Evolutionary conservation across 92 coral and sea anemone genomes (phyloP).

Genomic region (Umimayanthus chanpuru): DNA sequence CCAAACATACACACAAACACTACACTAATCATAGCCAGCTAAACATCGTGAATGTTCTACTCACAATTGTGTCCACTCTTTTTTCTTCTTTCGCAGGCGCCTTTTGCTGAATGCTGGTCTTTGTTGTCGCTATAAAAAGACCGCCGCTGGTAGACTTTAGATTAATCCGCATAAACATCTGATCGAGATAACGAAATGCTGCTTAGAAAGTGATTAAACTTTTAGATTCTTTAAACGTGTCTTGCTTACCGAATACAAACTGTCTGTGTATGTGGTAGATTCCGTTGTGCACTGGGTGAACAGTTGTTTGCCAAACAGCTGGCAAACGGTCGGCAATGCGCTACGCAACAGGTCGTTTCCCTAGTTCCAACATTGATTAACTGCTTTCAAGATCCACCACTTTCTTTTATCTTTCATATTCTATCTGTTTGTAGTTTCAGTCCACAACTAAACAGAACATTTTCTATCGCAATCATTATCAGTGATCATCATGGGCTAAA

Average conservation of each 20-base stretch:
- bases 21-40: no score
- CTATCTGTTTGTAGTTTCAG: not conserved
- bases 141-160: not conserved
- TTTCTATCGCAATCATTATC: no score
- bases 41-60: not conserved
- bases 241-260: not conserved
- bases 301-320: no score
- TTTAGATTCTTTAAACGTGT: not conserved
- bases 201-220: not conserved
- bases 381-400: not conserved
- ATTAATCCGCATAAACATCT: not conserved
- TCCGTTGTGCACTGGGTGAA: not conserved
- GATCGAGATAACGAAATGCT: not conserved
- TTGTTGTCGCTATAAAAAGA: not conserved
- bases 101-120: not conserved
- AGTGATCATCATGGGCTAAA: no score
- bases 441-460: not conserved
- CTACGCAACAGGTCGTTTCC: not conserved
- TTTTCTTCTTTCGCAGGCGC: not conserved
- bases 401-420: not conserved
- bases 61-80: not conserved
- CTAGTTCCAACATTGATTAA: not conserved
- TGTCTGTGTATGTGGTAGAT: not conserved
- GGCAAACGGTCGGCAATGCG: not conserved
- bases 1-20: not conserved